phyloP scores from a whole-genome alignment of 2,888 invertebrate species.

The Crepidodera aurea region DNA sequence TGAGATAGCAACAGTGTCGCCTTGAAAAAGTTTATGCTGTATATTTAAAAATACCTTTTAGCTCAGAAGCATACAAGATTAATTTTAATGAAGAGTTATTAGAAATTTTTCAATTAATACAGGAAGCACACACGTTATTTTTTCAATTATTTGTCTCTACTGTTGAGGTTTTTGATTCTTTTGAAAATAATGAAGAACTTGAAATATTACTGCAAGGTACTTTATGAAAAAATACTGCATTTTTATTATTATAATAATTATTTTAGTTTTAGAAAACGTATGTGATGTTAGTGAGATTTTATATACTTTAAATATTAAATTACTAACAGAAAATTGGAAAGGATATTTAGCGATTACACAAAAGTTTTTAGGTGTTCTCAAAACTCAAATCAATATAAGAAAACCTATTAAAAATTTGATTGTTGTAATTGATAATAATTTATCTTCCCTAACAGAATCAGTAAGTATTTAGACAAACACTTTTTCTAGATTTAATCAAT shows the following conservation, averaged over 20 bases:
- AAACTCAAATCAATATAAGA: slow-evolving; percentile 54
- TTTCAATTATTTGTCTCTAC: slow-evolving; percentile 43
- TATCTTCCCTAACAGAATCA: slow-evolving; percentile 35
- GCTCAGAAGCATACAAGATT: slow-evolving; percentile 45
- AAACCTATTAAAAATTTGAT: slow-evolving; percentile 40
- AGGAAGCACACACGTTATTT: slow-evolving; percentile 44
- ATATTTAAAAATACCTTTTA: slow-evolving; percentile 39
- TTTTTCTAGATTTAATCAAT: too few relatives aligned
- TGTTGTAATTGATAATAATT: slow-evolving; percentile 42
- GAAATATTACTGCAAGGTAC: slow-evolving; percentile 41
- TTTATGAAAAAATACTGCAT: neutral
- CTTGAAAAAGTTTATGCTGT: too few relatives aligned
- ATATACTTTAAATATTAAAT: slow-evolving; percentile 64
- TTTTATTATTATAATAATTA: neutral
- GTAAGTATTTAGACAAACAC: slow-evolving; percentile 22
- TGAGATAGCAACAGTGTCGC: too few relatives aligned
- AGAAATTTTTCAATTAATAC: slow-evolving; percentile 45
- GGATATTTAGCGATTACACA: slow-evolving; percentile 62
- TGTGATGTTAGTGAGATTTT: slow-evolving; percentile 63
- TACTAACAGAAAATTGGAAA: slow-evolving; percentile 68
- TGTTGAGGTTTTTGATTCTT: slow-evolving; percentile 26
- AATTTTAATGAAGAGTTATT: slow-evolving; percentile 46
- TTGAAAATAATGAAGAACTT: slow-evolving; percentile 36
- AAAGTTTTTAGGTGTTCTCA: slow-evolving; percentile 60
- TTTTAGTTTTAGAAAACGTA: slow-evolving; percentile 62